phyloP scores from a whole-genome alignment of 2,888 invertebrate genomes.

The Elmis aenea region DNA sequence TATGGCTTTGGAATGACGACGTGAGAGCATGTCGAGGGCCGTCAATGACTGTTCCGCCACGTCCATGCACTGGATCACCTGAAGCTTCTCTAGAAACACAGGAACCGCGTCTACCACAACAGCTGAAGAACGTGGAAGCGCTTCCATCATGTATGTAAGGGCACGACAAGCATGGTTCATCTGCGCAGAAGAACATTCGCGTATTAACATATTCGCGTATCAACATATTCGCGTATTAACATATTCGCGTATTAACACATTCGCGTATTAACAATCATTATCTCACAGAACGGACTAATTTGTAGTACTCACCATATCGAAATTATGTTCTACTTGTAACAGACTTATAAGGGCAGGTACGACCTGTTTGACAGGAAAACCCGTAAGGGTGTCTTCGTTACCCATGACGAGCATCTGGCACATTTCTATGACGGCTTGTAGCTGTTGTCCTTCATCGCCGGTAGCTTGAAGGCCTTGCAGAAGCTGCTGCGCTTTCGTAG shows the following conservation, averaged over 20 bases:
- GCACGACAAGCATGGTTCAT: conserved; percentile 99
- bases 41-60: conserved; percentile 98
- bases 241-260: conserved; percentile 56
- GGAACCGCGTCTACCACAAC: conserved; percentile 97
- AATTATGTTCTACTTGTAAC: conserved; percentile 96
- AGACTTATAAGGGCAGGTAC: conserved; percentile 91
- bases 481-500: conserved; percentile 90
- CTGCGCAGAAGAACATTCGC: conserved; percentile 41
- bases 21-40: conserved; percentile 93
- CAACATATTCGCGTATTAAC: background rate
- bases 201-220: conserved; percentile 56
- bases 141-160: conserved; percentile 98
- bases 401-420: conserved; percentile 98
- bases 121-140: conserved; percentile 90
- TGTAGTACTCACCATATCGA: conserved; percentile 74
- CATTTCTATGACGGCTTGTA: conserved; percentile 97
- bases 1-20: conserved; percentile 94
- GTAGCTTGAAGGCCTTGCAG: conserved; percentile 87
- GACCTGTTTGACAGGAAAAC: conserved; percentile 97
- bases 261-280: background rate
- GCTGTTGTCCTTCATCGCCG: conserved; percentile 91
- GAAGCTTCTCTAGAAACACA: conserved; percentile 92
- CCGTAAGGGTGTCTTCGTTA: conserved; percentile 95
- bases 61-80: conserved; percentile 99
- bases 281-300: no score